A percentile compares a stretch with the other conserved stretches of the same genome.
Conservation (phyloP, 2,797 vertebrate genomes). For the Acanthiza pusilla region DNA sequence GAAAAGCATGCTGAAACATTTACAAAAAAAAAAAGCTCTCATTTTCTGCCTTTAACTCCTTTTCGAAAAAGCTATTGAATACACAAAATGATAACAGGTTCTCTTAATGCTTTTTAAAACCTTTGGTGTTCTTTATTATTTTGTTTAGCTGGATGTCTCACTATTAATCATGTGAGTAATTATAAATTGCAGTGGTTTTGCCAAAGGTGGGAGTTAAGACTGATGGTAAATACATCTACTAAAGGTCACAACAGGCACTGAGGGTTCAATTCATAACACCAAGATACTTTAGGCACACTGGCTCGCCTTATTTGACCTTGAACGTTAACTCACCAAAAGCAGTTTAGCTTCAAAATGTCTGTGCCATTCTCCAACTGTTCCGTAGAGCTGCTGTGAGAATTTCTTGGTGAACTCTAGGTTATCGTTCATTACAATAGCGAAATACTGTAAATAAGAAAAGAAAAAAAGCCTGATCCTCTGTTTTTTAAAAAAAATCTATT, state of each 20-base stretch:
- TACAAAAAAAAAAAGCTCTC: not conserved
- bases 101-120: not conserved
- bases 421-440: not conserved
- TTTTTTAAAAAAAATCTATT: not conserved
- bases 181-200: not conserved
- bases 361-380: not conserved
- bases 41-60: not conserved
- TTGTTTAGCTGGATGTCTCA: not conserved
- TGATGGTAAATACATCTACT: not conserved
- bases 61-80: not conserved
- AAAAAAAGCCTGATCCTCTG: not conserved
- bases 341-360: not conserved
- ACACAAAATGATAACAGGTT: not conserved
- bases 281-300: not conserved
- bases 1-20: not conserved
- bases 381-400: not conserved
- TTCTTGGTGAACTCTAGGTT: not conserved
- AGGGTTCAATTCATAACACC: not conserved
- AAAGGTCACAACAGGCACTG: not conserved
- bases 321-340: not conserved
- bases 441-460: not conserved
- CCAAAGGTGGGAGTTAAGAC: not conserved
- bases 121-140: not conserved
- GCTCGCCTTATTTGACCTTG: not conserved
- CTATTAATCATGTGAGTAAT: not conserved